Base-by-base conservation (phyloP, 2,888 invertebrate genomes). In the Strigamia maritima region DNA sequence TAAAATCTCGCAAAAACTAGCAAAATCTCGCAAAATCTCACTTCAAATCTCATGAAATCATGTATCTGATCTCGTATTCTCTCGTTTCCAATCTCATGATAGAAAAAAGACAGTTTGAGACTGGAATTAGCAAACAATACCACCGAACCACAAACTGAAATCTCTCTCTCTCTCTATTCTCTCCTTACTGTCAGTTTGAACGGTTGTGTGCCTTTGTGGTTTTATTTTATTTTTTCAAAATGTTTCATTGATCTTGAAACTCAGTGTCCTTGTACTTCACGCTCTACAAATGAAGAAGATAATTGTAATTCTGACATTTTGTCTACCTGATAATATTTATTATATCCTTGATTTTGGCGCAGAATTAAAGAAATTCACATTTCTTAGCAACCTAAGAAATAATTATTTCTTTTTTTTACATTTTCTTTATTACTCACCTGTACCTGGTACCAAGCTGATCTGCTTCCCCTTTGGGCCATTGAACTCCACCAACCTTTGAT, bases 341-440 rank as follows among this genome's bases (percentile, higher is more conserved):
- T 28, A n/a, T 70, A 70, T 4, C 70, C 70, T 70, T 70, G 70
- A 70, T 70, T 28, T 70, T 70, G 70, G 70, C 70, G 28, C 26
- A 65, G 70, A 70, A 70, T 26, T n/a, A 65, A 14, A 19, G 54
- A 16, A n/a, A 19, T 44, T 4, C 14, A 44, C 14, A 2, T n/a
- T 44, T 44, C 14, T 44, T 44, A 44, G 40, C 7, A 7, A n/a
- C n/a, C n/a, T n/a, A n/a, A n/a, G n/a, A n/a, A n/a, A n/a, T n/a
- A n/a, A 19, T 54, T 54, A 22, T n/a, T 54, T n/a, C 0, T 54
- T 16, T 2, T 54, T 54, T 22, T 1, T 0, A 28, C 7, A 26
- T 28, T 70, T 70, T 12, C 12, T 70, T 70, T 70, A 70, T 70
- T 70, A 70, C 16, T 70, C 70, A 70, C 70, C 70, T 70, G 70